These are phyloP conservation scores for Amphipyra tragopoginis DNA, from an alignment of 2,888 invertebrate species.

Conservation along the genomic window DNA sequence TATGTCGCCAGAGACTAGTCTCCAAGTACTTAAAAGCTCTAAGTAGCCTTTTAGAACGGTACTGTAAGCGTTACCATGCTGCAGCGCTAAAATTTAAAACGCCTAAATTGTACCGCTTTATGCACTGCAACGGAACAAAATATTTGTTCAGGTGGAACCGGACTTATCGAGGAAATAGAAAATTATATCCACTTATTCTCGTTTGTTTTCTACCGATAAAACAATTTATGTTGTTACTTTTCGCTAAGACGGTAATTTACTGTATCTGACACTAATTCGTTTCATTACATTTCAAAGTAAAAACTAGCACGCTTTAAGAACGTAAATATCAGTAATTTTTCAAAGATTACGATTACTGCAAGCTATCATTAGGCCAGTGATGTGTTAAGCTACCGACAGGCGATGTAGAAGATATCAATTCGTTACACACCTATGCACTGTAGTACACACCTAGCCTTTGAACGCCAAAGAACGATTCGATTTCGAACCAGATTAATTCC, in stretches of 20 bases:
- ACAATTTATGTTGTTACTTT: constrained; percentile 24
- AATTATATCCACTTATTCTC: constrained; percentile 27
- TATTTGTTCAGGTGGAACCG: constrained; percentile 30
- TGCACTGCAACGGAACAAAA: constrained; percentile 14
- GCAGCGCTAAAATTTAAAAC: not conserved
- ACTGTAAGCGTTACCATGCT: not conserved
- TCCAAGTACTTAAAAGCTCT: too few relatives aligned
- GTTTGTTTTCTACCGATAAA: constrained; percentile 27
- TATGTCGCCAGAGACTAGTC: too few relatives aligned
- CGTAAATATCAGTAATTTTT: constrained; percentile 29
- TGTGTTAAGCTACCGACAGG: constrained; percentile 24
- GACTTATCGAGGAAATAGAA: constrained; percentile 23
- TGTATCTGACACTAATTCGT: constrained; percentile 30
- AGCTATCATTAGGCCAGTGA: constrained; percentile 7
- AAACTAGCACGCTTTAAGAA: constrained; percentile 20
- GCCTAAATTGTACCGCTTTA: constrained; percentile 2
- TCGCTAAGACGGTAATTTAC: constrained; percentile 28
- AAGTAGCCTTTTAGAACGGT: too few relatives aligned
- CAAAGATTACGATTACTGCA: constrained; percentile 22
- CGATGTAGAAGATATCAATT: constrained; percentile 12
- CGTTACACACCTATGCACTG: not conserved
- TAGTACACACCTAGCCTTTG: too few relatives aligned
- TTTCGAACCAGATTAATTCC: too few relatives aligned
- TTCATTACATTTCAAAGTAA: constrained; percentile 33
- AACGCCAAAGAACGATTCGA: too few relatives aligned